Conservation (phyloP, 53 echinoderm and acorn worm genomes). For the Paracentrotus lividus region DNA sequence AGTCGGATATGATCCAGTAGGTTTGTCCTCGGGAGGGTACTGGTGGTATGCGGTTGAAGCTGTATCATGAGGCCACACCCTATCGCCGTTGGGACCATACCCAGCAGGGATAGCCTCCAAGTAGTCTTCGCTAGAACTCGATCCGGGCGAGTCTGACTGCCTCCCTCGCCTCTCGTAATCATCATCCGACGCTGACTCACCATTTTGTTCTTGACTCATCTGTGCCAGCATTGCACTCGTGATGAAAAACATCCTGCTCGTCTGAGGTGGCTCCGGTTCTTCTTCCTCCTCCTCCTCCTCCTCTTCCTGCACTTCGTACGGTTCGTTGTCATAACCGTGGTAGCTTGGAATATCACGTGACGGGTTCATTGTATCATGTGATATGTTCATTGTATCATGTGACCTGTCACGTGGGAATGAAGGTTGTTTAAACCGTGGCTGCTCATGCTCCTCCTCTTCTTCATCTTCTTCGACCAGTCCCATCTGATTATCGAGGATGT, state of each 20-base stretch:
- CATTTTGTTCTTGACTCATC: background rate
- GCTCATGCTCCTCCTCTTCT: constrained; percentile 27
- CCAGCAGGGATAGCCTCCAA: constrained; percentile 55
- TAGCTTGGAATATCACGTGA: constrained; percentile 13
- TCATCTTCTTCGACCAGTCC: constrained; percentile 56
- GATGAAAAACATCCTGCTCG: constrained; percentile 51
- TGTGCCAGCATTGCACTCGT: constrained; percentile 63
- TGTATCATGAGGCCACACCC: background rate
- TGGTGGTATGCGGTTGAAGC: background rate
- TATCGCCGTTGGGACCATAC: constrained; percentile 25
- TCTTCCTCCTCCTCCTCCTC: constrained; percentile 16
- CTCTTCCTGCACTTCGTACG: background rate
- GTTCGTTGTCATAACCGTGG: background rate
- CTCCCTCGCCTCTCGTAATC: background rate
- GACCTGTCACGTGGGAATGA: constrained; percentile 20
- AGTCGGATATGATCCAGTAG: background rate
- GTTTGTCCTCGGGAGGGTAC: background rate
- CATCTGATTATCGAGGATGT: constrained; percentile 62
- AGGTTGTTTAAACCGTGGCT: background rate
- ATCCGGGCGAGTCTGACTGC: constrained; percentile 26
- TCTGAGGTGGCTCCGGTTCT: constrained; percentile 27
- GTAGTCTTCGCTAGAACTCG: constrained; percentile 57
- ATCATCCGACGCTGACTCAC: constrained; percentile 3
- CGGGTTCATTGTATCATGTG: background rate
- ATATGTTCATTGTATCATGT: background rate